Conservation (phyloP, 2,888 invertebrate genomes). For the Coleophora deauratella region DNA sequence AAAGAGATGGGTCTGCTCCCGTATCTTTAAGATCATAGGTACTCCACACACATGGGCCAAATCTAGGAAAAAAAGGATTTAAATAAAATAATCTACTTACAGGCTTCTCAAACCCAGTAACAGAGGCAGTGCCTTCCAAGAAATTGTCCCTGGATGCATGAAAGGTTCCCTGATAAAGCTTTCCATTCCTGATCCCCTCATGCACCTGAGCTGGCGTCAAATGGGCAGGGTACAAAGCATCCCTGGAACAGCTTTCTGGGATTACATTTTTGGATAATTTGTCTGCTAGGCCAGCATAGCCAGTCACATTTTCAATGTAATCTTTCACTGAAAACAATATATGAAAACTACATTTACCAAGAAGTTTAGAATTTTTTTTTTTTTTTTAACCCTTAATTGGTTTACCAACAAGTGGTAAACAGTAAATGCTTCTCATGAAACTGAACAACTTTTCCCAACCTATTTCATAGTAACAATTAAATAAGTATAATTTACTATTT, state of each 20-base stretch:
- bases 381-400: too few relatives aligned
- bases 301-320: conserved; percentile 83
- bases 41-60: too few relatives aligned
- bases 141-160: conserved; percentile 94
- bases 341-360: not conserved
- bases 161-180: conserved; percentile 85
- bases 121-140: conserved; percentile 90
- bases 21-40: too few relatives aligned
- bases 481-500: too few relatives aligned
- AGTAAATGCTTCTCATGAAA: too few relatives aligned
- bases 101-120: conserved; percentile 85
- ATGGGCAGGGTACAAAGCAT: conserved; percentile 89
- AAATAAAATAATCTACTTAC: conserved; percentile 78
- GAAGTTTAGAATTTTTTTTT: too few relatives aligned
- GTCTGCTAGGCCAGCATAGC: conserved; percentile 81
- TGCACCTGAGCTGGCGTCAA: conserved; percentile 84
- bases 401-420: too few relatives aligned
- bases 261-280: conserved; percentile 83
- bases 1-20: too few relatives aligned
- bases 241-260: conserved; percentile 72
- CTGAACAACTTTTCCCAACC: too few relatives aligned
- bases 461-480: too few relatives aligned
- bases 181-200: conserved; percentile 84
- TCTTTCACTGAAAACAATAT: conserved; percentile 76
- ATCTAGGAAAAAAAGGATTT: too few relatives aligned